These are phyloP conservation scores for Phalacrocorax aristotelis DNA, from an alignment of 2,113 vertebrate genomes.

Conservation along the genomic window DNA sequence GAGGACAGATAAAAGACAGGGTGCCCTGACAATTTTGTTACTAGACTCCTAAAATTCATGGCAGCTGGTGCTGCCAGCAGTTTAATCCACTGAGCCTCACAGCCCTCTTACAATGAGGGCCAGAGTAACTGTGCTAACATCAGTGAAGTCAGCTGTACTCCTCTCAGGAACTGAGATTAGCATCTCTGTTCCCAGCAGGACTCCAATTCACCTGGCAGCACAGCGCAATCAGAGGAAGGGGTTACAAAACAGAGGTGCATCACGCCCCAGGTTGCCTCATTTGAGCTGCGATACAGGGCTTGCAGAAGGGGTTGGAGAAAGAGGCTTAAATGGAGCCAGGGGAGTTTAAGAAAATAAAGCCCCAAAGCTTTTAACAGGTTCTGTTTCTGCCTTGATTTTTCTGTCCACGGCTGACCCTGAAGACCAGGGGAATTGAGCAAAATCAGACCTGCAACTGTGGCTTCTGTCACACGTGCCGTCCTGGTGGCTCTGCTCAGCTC, in stretches of 20 bases:
- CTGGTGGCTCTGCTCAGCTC: neutral
- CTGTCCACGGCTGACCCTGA: neutral
- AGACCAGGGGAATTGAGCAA: neutral
- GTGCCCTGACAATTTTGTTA: neutral
- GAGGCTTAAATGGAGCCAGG: neutral
- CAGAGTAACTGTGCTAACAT: neutral
- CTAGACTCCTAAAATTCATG: neutral
- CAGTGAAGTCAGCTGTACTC: neutral
- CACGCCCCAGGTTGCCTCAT: neutral
- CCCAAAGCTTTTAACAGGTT: neutral
- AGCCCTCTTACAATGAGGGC: neutral
- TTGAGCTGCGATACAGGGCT: neutral
- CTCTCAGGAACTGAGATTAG: neutral
- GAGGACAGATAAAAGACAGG: neutral
- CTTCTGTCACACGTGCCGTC: neutral
- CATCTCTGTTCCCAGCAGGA: neutral
- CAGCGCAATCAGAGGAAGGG: neutral
- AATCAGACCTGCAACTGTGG: slow-evolving; percentile 21
- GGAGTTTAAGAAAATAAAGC: neutral
- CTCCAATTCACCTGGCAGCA: neutral
- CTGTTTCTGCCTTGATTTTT: slow-evolving; percentile 2
- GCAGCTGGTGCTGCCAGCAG: neutral
- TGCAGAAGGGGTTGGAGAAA: neutral
- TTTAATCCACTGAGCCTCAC: neutral
- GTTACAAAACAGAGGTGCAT: neutral